Conservation (phyloP, 2,113 vertebrate genomes). For the Calyptommatus sinebrachiatus region DNA sequence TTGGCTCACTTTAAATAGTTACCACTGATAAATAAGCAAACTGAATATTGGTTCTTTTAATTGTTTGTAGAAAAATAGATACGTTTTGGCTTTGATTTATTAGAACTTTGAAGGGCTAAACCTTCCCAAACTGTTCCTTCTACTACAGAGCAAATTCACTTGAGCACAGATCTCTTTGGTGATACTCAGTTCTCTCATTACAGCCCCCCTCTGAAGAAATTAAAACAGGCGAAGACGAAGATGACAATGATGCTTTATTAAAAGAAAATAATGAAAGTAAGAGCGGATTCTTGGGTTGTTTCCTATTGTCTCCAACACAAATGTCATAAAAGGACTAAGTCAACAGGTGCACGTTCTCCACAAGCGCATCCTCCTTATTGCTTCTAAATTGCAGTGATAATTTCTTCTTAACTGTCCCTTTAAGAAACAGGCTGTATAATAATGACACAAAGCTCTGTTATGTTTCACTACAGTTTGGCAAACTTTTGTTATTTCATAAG, state of each 20-base stretch:
- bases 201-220: slow-evolving; percentile 98
- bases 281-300: slow-evolving; percentile 63
- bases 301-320: slow-evolving; percentile 25
- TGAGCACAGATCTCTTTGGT: slow-evolving; percentile 36
- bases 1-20: too few species aligned
- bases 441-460: too few species aligned
- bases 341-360: not conserved
- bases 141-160: slow-evolving; percentile 26
- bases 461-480: not conserved
- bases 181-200: slow-evolving; percentile 61
- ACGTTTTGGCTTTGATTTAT: not conserved
- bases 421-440: too few species aligned
- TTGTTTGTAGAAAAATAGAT: too few species aligned
- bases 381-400: slow-evolving; percentile 12
- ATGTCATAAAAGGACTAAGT: slow-evolving; percentile 20
- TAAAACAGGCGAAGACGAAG: slow-evolving; percentile 95
- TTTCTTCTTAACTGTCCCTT: not conserved
- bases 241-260: slow-evolving; percentile 95
- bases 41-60: not conserved
- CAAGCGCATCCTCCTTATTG: not conserved
- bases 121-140: slow-evolving; percentile 15
- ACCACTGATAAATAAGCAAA: not conserved
- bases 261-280: slow-evolving; percentile 98
- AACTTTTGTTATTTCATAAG: slow-evolving; percentile 9
- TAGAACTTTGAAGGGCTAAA: not conserved